Percentiles rank a stretch among this genome's conserved stretches.
phyloP scores from a whole-genome alignment of 2,888 invertebrate genomes.

The Ectemnius lituratus region DNA sequence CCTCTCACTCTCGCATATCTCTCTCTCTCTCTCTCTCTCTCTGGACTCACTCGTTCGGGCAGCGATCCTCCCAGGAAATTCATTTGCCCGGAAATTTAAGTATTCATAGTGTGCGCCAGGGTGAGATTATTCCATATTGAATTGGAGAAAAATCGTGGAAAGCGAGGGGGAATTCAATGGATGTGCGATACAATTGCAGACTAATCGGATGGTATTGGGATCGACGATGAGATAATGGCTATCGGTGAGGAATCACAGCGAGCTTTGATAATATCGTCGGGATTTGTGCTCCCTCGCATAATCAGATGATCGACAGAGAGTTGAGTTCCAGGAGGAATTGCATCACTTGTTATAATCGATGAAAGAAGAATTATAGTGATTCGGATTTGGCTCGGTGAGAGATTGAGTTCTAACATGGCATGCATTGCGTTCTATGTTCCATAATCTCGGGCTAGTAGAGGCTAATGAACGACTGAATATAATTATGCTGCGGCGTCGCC shows the following conservation, averaged over 20 bases:
- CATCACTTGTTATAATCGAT: no score
- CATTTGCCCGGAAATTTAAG: background rate
- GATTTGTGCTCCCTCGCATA: background rate
- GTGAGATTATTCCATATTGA: no score
- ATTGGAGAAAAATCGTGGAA: no score
- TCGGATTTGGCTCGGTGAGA: slow-evolving; percentile 13
- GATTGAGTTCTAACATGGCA: background rate
- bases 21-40: no score
- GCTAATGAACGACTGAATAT: slow-evolving; percentile 38
- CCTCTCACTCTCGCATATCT: background rate
- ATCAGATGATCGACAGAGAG: background rate
- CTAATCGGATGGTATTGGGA: no score
- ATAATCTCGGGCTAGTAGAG: background rate
- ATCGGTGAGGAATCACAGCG: no score
- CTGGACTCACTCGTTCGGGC: no score
- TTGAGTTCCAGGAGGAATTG: no score
- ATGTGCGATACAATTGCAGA: background rate
- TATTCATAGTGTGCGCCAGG: background rate
- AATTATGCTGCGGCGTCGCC: slow-evolving; percentile 36
- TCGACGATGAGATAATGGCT: no score
- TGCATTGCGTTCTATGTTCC: background rate
- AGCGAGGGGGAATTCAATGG: no score
- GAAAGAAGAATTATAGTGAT: background rate
- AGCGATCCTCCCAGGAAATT: background rate
- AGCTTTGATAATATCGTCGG: no score